Conservation (phyloP, 2,888 invertebrate species). For the Onthophagus sagittarius region DNA sequence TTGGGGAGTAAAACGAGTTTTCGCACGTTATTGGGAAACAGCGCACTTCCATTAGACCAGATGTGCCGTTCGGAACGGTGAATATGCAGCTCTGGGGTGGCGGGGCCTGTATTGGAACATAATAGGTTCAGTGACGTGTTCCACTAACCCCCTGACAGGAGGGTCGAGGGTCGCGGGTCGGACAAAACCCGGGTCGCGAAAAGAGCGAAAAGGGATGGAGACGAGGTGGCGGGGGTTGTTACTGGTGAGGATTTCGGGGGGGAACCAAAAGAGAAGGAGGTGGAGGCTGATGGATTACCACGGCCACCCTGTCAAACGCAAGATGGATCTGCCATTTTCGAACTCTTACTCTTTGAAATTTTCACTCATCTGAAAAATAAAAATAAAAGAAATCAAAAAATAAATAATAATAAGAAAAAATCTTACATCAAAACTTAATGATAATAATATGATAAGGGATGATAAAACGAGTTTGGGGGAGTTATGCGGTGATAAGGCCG, state of each 20-base stretch:
- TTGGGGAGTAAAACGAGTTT: slow-evolving; percentile 20
- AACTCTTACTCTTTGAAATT: slow-evolving; percentile 44
- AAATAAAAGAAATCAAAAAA: neutral
- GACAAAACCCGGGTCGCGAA: slow-evolving; percentile 39
- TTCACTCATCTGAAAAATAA: neutral
- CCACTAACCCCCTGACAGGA: slow-evolving; percentile 46
- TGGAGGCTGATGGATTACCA: slow-evolving; percentile 48
- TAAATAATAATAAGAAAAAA: neutral
- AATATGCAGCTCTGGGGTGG: slow-evolving; percentile 33
- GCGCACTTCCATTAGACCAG: slow-evolving; percentile 49
- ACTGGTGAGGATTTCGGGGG: neutral
- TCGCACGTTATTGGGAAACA: slow-evolving; percentile 43
- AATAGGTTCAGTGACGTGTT: slow-evolving; percentile 53
- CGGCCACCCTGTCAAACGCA: slow-evolving; percentile 51
- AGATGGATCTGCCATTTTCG: slow-evolving; percentile 51
- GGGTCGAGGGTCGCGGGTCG: slow-evolving; percentile 48
- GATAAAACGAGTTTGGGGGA: neutral
- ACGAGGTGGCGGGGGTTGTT: slow-evolving; percentile 23
- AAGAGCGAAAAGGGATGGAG: slow-evolving; percentile 28
- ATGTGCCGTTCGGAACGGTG: slow-evolving; percentile 40
- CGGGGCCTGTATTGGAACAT: slow-evolving; percentile 44
- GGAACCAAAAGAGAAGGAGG: slow-evolving; percentile 11
- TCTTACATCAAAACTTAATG: neutral
- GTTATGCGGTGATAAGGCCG: slow-evolving; percentile 40
- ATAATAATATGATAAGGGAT: neutral